Conservation (phyloP, 2,888 invertebrate genomes). For the Cartodere bifasciata region DNA sequence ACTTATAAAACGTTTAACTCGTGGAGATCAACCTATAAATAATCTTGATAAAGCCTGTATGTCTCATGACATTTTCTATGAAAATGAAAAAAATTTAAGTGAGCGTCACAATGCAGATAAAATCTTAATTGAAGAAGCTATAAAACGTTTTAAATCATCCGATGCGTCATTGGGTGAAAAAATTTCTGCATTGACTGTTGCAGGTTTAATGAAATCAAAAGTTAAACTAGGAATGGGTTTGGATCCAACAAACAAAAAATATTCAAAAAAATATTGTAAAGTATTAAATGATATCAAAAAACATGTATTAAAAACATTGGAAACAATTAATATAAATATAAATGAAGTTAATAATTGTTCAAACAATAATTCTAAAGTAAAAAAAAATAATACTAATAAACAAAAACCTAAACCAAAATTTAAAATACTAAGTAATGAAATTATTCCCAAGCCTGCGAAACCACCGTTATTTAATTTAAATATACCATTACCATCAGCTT, state of each 20-base stretch:
- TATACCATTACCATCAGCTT: no score
- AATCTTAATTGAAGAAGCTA: conserved; percentile 22
- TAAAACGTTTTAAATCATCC: conserved; percentile 16
- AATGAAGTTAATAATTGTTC: no score
- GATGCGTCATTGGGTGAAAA: conserved; percentile 20
- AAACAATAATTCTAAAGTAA: no score
- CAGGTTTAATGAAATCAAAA: conserved; percentile 22
- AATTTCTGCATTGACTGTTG: conserved; percentile 17
- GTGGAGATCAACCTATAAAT: conserved; percentile 23
- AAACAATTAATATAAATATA: no score
- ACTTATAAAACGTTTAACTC: conserved; percentile 16
- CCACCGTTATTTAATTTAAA: no score
- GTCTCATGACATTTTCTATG: conserved; percentile 21
- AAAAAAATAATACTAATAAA: no score
- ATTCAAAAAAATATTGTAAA: conserved; percentile 9
- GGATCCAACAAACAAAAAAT: conserved; percentile 8
- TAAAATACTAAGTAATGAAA: no score
- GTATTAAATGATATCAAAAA: neutral
- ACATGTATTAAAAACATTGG: neutral
- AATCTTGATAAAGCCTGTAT: conserved; percentile 20
- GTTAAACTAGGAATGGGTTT: conserved; percentile 18
- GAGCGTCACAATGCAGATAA: conserved; percentile 26
- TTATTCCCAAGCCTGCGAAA: no score
- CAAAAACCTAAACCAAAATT: no score
- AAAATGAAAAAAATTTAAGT: conserved; percentile 12